Evolutionary conservation across 2,888 invertebrate genomes (phyloP), one percentile per base, ranked within the genome.

Genomic region (Kuschelorhynchus macadamiae): DNA sequence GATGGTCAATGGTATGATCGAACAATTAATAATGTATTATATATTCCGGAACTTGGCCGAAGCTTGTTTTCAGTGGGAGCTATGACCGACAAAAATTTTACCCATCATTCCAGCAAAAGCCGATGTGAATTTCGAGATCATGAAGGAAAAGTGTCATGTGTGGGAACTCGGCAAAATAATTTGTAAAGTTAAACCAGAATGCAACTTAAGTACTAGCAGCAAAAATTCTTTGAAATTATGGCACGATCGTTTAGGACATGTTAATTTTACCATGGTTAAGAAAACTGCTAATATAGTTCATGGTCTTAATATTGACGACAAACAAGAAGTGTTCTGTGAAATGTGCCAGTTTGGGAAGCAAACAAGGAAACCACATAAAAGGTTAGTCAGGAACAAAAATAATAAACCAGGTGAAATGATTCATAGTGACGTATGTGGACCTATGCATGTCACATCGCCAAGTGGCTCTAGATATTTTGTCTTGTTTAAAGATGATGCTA

Each of bases 401-500:
- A 18, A 59, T 20, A 61, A 68, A 32, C 65, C 68, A 17, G 64
- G 72, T 36, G 71, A 72, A 59, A 63, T 56, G 25, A 65, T 74
- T 21, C 61, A 71, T 25, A 33, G 49, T 1, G 73, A 74, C 44
- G 67, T 74, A 21, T 71, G 71, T 50, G 71, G 71, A 39, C 67
- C 67, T 9, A 62, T 71, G 50, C 47, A 60, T 17, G 46, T 60
- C 14, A 11, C 46, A 33, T 72, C 71, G 4, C 52, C 61, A 14
- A 65, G 71, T 33, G 71, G 66, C 30, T 53, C 70, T 44, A 60
- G 53, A 14, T 74, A 72, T 53, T 74, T 73, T 55, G 62, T 67
- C n/a, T 33, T 73, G 20, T 73, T 73, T 47, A 72, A 74, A 59
- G 73, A 73, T n/a, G n/a, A n/a, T n/a, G n/a, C n/a, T n/a, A n/a